These are phyloP conservation scores for Cebidichthys violaceus DNA, from an alignment of 2,113 vertebrate species.

Conservation along the genomic window DNA sequence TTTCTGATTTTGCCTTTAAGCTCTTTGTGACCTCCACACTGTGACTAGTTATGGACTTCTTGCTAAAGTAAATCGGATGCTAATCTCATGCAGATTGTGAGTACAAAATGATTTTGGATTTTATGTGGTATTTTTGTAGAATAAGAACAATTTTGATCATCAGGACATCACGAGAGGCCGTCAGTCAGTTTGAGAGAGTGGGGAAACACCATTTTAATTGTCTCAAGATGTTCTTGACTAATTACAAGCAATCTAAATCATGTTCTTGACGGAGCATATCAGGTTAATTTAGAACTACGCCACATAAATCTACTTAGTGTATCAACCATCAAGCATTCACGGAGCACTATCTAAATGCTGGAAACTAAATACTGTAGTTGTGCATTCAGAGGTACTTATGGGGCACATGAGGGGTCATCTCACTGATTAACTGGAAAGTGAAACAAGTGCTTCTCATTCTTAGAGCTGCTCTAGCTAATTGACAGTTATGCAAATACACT, in stretches of 20 bases:
- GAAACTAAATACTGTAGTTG: background rate
- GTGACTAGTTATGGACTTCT: background rate
- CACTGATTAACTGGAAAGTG: slow-evolving; percentile 38
- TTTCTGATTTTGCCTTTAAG: background rate
- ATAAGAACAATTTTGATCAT: background rate
- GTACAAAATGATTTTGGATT: background rate
- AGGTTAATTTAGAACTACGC: background rate
- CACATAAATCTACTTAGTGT: background rate
- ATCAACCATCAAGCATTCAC: background rate
- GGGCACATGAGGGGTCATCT: slow-evolving; percentile 34
- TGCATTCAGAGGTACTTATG: slow-evolving; percentile 19
- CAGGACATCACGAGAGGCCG: background rate
- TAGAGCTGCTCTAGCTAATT: slow-evolving; percentile 21
- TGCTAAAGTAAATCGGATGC: background rate
- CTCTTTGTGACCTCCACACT: background rate
- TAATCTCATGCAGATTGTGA: background rate
- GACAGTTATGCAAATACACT: slow-evolving; percentile 44
- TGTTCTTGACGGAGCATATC: background rate
- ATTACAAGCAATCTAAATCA: background rate
- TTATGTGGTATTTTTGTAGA: background rate
- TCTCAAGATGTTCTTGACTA: background rate
- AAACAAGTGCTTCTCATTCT: slow-evolving; percentile 37
- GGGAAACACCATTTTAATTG: background rate
- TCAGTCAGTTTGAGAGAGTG: background rate
- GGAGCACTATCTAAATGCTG: background rate